Conservation (phyloP, 2,888 invertebrate species). For the Morpho achilles region DNA sequence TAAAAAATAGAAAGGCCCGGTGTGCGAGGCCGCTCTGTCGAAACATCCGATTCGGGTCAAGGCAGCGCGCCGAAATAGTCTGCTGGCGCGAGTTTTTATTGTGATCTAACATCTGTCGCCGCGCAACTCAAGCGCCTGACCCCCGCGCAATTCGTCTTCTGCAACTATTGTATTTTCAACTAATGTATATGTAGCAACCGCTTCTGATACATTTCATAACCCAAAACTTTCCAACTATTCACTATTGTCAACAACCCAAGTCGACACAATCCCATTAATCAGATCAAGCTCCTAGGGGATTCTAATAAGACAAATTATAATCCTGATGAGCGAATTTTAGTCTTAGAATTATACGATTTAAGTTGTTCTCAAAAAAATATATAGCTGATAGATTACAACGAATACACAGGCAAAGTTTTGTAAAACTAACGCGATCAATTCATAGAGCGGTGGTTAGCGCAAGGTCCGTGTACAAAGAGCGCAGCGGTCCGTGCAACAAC, state of each 20-base stretch:
- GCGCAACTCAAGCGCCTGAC: constrained; percentile 36
- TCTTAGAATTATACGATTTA: too few relatives aligned
- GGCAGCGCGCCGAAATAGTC: constrained; percentile 78
- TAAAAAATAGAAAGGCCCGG: constrained; percentile 80
- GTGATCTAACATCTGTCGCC: constrained; percentile 76
- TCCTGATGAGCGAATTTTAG: not conserved
- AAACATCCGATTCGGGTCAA: constrained; percentile 77
- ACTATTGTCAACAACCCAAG: too few relatives aligned
- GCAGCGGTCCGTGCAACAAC: constrained; percentile 51
- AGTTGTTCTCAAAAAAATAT: too few relatives aligned
- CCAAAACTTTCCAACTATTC: too few relatives aligned
- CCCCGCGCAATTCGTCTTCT: constrained; percentile 29
- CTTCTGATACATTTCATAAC: too few relatives aligned
- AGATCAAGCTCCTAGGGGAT: not conserved
- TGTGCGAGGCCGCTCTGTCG: constrained; percentile 77
- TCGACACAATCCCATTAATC: too few relatives aligned
- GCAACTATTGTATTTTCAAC: constrained; percentile 20
- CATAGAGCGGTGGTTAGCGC: constrained; percentile 45
- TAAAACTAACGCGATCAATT: constrained; percentile 5
- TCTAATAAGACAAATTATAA: constrained; percentile 13
- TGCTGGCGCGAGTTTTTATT: constrained; percentile 75
- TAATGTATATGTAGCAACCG: not conserved
- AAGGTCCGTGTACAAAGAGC: constrained; percentile 40
- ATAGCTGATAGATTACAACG: too few relatives aligned
- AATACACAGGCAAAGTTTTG: not conserved